These are phyloP conservation scores for Seladonia tumulorum DNA, from an alignment of 2,888 invertebrate genomes.

Conservation along the genomic window DNA sequence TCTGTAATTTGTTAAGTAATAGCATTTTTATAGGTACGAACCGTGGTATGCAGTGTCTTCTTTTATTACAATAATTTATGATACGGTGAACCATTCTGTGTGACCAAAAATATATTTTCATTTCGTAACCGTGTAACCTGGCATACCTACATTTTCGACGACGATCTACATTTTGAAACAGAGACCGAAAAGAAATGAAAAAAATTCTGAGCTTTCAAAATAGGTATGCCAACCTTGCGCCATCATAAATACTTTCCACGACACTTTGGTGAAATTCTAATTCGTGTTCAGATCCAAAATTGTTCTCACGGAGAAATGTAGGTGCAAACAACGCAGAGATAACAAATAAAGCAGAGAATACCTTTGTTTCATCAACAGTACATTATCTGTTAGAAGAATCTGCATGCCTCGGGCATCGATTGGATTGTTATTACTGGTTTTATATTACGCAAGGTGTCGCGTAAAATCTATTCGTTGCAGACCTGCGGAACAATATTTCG, in stretches of 20 bases:
- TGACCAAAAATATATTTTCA: neutral
- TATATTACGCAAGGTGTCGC: constrained; percentile 6
- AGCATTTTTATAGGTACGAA: neutral
- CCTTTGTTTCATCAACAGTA: neutral
- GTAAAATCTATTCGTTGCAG: neutral
- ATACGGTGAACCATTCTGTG: neutral
- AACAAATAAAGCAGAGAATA: neutral
- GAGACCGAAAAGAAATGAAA: neutral
- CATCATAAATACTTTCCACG: neutral
- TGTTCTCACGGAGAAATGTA: neutral
- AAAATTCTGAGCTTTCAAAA: neutral
- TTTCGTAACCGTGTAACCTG: neutral
- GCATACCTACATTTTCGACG: neutral
- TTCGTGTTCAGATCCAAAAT: neutral
- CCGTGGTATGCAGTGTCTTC: neutral
- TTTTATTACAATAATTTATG: neutral
- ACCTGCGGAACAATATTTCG: constrained; percentile 5
- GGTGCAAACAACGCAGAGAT: too few species aligned
- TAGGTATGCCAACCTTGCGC: neutral
- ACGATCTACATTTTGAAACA: neutral
- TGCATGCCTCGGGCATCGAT: neutral
- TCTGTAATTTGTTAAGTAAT: neutral
- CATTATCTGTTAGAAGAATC: neutral
- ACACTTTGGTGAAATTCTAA: neutral
- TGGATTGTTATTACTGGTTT: neutral